Evolutionary conservation across 2,113 vertebrate species (phyloP), one percentile per base, ranked within the genome.

Genomic region (Labrus mixtus): DNA sequence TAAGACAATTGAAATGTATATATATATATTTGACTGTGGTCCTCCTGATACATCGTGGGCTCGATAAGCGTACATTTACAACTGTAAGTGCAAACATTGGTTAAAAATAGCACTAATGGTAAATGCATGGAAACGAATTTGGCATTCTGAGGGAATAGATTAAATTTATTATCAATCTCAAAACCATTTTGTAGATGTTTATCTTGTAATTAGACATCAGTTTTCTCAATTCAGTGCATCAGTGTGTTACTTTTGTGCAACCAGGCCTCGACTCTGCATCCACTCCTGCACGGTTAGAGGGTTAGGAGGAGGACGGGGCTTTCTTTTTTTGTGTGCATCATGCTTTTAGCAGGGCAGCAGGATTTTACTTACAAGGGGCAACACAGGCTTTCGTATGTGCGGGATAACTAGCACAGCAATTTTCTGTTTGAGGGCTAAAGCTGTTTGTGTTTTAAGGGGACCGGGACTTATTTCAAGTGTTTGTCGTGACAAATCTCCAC

Each of bases 361-460:
- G 3, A n/a, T 37, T 39, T 20, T 37, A 13, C 11, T 86, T 83
- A 92, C 76, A 85, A 68, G 57, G 15, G 66, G 41, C 67, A 20
- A 12, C 64, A 61, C 57, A 20, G 45, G 25, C 48, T n/a, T 20
- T 51, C 17, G 20, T 10, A 8, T n/a, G 48, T 51, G 11, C 13
- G 11, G 11, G 7, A 19, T 16, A 48, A 3, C 46, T 48, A 17
- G 17, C 17, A 7, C 8, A 19, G 46, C 13, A 45, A 15, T 5
- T 45, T 10, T 45, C 12, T 15, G 12, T 41, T 10, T 37, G 39
- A 19, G 43, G 60, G 25, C 29, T 50, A n/a, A 3, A 33, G 37
- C 1, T 43, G 45, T 20, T 33, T 33, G 1, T 33, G 29, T 33
- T 33, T 33, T 33, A 3, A 33, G 6, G 29, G 29, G 29, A 33